A percentile compares a stretch with the other conserved stretches of the same genome.
These are phyloP conservation scores for Ecdyonurus torrentis DNA, from an alignment of 2,888 invertebrate species.

Conservation along the genomic window DNA sequence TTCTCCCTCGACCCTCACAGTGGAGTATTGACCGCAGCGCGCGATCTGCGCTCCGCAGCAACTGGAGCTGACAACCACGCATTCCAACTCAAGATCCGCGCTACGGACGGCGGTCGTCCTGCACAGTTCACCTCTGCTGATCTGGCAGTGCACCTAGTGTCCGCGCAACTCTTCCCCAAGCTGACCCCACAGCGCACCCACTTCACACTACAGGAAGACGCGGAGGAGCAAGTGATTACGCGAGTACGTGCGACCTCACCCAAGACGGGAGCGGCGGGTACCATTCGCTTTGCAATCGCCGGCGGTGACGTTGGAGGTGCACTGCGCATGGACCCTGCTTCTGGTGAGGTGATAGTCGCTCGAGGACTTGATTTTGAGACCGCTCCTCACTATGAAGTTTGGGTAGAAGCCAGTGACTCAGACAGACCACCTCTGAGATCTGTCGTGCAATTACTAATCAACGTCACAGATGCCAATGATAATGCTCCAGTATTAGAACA, in stretches of 20 bases:
- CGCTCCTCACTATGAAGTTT: slow-evolving; percentile 68
- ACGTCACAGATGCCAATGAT: slow-evolving; percentile 85
- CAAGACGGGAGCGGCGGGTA: slow-evolving; percentile 51
- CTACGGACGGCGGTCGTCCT: slow-evolving; percentile 58
- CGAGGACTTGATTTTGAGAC: slow-evolving; percentile 69
- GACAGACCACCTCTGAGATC: slow-evolving; percentile 65
- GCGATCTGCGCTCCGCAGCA: slow-evolving; percentile 36
- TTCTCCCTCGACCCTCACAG: slow-evolving; percentile 65
- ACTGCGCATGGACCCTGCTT: slow-evolving; percentile 58
- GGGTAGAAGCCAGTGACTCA: slow-evolving; percentile 80
- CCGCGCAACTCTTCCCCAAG: slow-evolving; percentile 61
- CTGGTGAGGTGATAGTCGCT: slow-evolving; percentile 65
- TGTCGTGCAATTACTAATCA: slow-evolving; percentile 65
- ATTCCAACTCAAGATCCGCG: slow-evolving; percentile 57
- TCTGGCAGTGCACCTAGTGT: slow-evolving; percentile 58
- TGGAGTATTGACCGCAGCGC: slow-evolving; percentile 70
- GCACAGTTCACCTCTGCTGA: slow-evolving; percentile 56
- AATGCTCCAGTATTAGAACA: slow-evolving; percentile 73
- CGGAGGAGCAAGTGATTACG: slow-evolving; percentile 42
- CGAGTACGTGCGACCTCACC: slow-evolving; percentile 63
- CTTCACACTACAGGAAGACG: slow-evolving; percentile 66
- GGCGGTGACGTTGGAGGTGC: slow-evolving; percentile 88
- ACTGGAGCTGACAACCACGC: slow-evolving; percentile 30
- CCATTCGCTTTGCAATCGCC: slow-evolving; percentile 65
- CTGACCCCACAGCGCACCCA: slow-evolving; percentile 37